These are phyloP conservation scores for Rhea pennata DNA, from an alignment of 2,113 vertebrate genomes.

Conservation along the genomic window DNA sequence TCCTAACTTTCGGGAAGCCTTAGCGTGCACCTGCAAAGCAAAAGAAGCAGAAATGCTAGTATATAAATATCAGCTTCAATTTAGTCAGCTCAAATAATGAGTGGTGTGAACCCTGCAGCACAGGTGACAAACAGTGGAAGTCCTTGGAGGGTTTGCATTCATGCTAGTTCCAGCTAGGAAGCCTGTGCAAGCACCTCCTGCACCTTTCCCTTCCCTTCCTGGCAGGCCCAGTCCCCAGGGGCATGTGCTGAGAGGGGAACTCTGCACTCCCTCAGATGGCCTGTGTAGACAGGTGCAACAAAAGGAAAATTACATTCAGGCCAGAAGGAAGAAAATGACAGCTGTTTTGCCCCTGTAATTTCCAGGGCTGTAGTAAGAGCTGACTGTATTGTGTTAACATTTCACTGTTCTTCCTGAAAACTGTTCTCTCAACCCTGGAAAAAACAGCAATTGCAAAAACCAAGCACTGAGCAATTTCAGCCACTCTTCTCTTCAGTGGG, in stretches of 20 bases:
- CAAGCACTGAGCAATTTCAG: neutral
- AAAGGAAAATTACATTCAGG: neutral
- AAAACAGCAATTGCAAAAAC: neutral
- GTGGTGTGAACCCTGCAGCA: neutral
- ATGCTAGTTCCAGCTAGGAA: neutral
- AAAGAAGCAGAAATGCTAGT: neutral
- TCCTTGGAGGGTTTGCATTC: neutral
- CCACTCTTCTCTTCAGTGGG: neutral
- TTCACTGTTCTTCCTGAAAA: slow-evolving; percentile 43
- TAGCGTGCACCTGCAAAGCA: slow-evolving; percentile 24
- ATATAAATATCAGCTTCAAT: slow-evolving; percentile 28
- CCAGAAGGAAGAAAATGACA: neutral
- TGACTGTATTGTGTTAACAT: slow-evolving; percentile 22
- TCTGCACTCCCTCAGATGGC: neutral
- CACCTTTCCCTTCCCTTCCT: neutral
- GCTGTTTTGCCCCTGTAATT: neutral
- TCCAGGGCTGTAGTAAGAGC: neutral
- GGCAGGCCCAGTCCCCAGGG: neutral
- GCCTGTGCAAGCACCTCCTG: neutral
- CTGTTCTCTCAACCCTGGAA: slow-evolving; percentile 24
- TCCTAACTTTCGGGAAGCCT: slow-evolving; percentile 1
- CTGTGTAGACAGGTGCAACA: neutral
- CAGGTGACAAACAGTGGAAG: neutral
- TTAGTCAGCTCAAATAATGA: neutral
- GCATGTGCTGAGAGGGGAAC: neutral